Conservation (phyloP, 2,888 invertebrate species). For the Drosophila hawaiiensis region DNA sequence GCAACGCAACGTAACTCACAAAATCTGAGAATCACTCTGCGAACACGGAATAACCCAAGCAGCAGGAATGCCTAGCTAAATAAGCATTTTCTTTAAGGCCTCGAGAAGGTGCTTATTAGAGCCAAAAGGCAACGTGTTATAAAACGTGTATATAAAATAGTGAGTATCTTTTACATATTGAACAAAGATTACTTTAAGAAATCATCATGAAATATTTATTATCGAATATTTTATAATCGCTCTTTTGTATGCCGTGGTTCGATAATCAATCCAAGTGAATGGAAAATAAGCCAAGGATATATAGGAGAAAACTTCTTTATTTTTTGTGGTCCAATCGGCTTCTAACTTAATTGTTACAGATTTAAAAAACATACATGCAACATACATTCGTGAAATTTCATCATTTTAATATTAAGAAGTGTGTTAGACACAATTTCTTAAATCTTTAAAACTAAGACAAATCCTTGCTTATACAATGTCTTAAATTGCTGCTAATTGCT, state of each 20-base stretch:
- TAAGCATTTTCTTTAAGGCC: constrained; percentile 22
- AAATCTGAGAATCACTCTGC: constrained; percentile 46
- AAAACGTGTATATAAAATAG: neutral
- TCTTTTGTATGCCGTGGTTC: neutral
- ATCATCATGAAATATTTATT: too few relatives aligned
- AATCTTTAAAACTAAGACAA: neutral
- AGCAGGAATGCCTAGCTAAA: constrained; percentile 22
- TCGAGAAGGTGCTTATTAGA: neutral
- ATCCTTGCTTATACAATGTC: neutral
- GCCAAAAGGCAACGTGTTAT: neutral
- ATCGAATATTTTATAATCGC: neutral
- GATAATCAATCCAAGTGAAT: neutral
- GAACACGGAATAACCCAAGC: neutral
- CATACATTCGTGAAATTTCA: neutral
- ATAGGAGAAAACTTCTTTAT: neutral
- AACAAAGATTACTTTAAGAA: neutral
- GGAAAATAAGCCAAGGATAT: neutral
- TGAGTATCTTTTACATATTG: neutral
- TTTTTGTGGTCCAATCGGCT: neutral
- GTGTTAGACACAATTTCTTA: neutral
- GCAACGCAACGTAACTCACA: constrained; percentile 22
- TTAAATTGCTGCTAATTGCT: neutral
- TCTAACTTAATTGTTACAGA: neutral
- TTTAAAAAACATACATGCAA: too few relatives aligned
- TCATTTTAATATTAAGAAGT: neutral